Percentiles rank a stretch among this genome's conserved stretches.
Conservation (phyloP, 2,113 vertebrate species). For the Mohoua ochrocephala region DNA sequence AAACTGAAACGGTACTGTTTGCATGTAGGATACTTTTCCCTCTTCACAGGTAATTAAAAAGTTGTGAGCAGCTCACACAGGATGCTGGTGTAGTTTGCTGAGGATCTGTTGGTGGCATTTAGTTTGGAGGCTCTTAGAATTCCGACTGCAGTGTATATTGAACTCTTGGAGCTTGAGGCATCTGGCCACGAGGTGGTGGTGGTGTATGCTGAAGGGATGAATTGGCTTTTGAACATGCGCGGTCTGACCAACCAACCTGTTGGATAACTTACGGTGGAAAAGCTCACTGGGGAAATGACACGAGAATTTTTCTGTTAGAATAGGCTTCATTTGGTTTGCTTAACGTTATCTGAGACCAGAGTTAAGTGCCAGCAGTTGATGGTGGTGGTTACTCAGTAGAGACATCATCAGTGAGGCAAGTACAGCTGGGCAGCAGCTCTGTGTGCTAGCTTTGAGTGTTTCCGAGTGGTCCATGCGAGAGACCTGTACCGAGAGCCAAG, state of each 20-base stretch:
- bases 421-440: neutral
- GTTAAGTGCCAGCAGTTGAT: neutral
- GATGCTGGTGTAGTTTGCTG: neutral
- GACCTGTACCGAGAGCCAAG: neutral
- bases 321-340: neutral
- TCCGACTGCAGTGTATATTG: neutral
- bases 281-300: neutral
- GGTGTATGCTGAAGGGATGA: neutral
- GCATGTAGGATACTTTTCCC: neutral
- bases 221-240: neutral
- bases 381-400: neutral
- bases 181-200: conserved; percentile 53
- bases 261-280: neutral
- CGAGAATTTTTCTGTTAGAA: neutral
- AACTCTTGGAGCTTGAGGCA: neutral
- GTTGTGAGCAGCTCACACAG: neutral
- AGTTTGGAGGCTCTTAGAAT: neutral
- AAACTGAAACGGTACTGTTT: neutral
- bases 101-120: neutral
- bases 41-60: neutral
- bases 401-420: neutral
- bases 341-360: neutral
- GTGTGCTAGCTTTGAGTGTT: neutral
- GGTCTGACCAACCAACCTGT: neutral
- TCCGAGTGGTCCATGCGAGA: accelerated